phyloP scores from a whole-genome alignment of 2,888 invertebrate genomes.

The Epinotia nisella region DNA sequence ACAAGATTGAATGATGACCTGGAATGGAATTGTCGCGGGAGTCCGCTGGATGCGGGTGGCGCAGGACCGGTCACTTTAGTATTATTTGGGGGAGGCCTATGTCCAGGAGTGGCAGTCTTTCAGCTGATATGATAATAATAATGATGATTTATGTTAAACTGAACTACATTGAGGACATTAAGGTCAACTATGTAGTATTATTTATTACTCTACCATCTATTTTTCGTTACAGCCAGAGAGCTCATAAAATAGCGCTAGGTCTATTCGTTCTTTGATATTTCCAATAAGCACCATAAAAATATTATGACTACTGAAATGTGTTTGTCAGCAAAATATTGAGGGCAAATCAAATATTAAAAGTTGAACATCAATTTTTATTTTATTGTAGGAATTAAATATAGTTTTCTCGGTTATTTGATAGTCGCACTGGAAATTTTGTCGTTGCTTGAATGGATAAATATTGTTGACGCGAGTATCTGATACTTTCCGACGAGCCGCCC shows the following conservation, averaged over 20 bases:
- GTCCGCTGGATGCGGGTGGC: too few species aligned
- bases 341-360: constrained; percentile 23
- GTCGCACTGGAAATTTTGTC: not conserved
- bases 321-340: constrained; percentile 24
- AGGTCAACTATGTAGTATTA: not conserved
- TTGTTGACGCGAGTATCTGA: not conserved
- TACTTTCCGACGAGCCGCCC: too few species aligned
- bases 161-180: not conserved
- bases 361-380: not conserved
- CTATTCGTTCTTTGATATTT: constrained; percentile 26
- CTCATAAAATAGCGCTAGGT: constrained; percentile 12
- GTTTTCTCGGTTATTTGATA: not conserved
- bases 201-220: not conserved
- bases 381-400: not conserved
- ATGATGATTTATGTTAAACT: too few species aligned
- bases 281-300: constrained; percentile 30
- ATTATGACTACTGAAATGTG: constrained; percentile 27
- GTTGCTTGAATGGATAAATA: not conserved
- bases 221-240: not conserved
- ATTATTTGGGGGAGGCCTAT: too few species aligned
- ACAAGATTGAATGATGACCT: too few species aligned
- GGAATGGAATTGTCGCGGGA: too few species aligned
- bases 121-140: too few species aligned
- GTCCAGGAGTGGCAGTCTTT: too few species aligned
- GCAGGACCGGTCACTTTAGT: too few species aligned